phyloP scores from a whole-genome alignment of 2,113 vertebrate genomes.

The Cacatua alba region DNA sequence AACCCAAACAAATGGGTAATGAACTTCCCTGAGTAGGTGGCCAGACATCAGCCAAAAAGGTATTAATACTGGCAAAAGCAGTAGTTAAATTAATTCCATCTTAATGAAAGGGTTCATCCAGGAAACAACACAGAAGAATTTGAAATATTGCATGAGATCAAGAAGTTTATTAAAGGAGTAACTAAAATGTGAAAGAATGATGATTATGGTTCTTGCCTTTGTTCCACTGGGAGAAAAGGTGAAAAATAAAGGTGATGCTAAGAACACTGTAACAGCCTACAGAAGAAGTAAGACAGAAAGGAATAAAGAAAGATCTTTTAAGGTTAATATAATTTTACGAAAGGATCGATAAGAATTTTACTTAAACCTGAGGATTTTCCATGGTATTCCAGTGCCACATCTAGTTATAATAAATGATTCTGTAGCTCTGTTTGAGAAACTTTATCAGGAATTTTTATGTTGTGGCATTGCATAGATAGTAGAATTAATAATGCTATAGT shows the following conservation, averaged over 20 bases:
- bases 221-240: not conserved
- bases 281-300: not conserved
- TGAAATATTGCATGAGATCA: not conserved
- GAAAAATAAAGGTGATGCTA: not conserved
- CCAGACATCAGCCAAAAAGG: not conserved
- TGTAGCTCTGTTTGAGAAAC: not conserved
- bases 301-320: not conserved
- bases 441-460: not conserved
- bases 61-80: not conserved
- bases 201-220: not conserved
- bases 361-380: not conserved
- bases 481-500: not conserved
- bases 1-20: not conserved
- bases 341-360: not conserved
- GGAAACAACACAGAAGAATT: not conserved
- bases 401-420: not conserved
- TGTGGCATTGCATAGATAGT: not conserved
- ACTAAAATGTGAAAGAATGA: not conserved
- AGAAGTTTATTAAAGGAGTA: not conserved
- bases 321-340: not conserved
- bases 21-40: not conserved
- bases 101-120: not conserved
- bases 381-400: not conserved
- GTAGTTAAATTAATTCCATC: not conserved
- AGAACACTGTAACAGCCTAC: not conserved